A percentile compares a stretch with the other conserved stretches of the same genome.
Conservation (phyloP, 2,888 invertebrate species). For the Apoderus coryli region DNA sequence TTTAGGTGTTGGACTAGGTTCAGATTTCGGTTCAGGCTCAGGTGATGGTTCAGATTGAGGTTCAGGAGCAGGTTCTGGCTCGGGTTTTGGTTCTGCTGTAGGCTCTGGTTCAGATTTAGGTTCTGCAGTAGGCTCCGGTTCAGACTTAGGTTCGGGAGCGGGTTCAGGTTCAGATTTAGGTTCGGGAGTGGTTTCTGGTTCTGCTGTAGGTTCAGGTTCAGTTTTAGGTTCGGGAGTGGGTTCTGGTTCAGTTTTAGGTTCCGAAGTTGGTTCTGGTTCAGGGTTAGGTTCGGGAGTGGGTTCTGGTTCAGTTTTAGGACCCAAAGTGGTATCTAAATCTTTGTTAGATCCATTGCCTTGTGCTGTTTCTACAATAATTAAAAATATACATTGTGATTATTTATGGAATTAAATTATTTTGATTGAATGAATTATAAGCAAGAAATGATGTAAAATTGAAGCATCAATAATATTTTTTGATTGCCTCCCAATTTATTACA, state of each 20-base stretch:
- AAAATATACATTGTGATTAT: no score
- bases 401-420: no score
- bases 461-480: no score
- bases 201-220: slow-evolving; percentile 28
- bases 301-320: slow-evolving; percentile 29
- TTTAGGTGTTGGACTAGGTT: slow-evolving; percentile 33
- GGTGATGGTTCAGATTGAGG: slow-evolving; percentile 33
- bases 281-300: slow-evolving; percentile 20
- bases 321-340: slow-evolving; percentile 22
- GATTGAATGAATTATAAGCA: no score
- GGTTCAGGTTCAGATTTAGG: slow-evolving; percentile 31
- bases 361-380: no score
- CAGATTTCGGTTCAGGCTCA: slow-evolving; percentile 31
- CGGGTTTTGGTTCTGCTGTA: slow-evolving; percentile 24
- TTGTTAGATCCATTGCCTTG: no score
- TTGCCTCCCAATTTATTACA: no score
- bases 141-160: slow-evolving; percentile 23
- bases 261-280: slow-evolving; percentile 28
- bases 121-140: slow-evolving; percentile 20
- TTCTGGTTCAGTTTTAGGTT: slow-evolving; percentile 29
- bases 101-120: slow-evolving; percentile 26
- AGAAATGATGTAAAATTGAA: no score
- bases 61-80: slow-evolving; percentile 31
- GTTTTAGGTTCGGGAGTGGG: slow-evolving; percentile 32
- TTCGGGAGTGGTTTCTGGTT: slow-evolving; percentile 30